Evolutionary conservation across 2,888 invertebrate species (phyloP), one percentile per base, ranked within the genome.

Genomic region (Leucoma salicis): DNA sequence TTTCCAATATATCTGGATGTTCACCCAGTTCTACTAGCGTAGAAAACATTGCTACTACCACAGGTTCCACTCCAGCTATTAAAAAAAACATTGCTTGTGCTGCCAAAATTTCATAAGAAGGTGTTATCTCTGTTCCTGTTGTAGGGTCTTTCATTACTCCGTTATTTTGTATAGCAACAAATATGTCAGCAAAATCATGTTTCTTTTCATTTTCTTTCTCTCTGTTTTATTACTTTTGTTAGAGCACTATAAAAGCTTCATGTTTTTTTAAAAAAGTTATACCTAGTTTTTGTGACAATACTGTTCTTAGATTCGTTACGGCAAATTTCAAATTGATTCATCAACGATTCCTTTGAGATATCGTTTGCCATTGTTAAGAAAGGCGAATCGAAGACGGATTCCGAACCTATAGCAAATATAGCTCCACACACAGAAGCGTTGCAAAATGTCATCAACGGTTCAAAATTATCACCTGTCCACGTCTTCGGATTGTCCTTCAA

Each of bases 31-130:
- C 64, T 35, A 66, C 58, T 4, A 79, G 49, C 0, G 66, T 55
- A 3, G 60, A 65, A 31, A 73, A 74, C 34, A 55, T 58, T 0
- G 37, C 40, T 13, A 36, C 41, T 0, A 55, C 49, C 0, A 39
- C 42, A 77, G 82, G 77, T 31, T 84, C 82, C 1, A 78, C 80
- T 0, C 85, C 85, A 15, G 80, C 84, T 15, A 38, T 24, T 15
- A 57, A 55, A 14, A 59, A 57, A 32, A 57, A 57, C 5, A 52
- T 70, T 36, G 48, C 59, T 16, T 59, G 54, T 1, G 61, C 61
- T 3, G 61, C 37, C 18, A 59, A 34, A 1, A 58, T 4, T 4
- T 42, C 77, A 15, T 74, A 75, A 0, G 81, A 75, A 0, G 82
- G 74, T 15, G 71, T 60, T 51, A 82, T 27, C 33, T 76, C 66